These are phyloP conservation scores for Naso thynnoides DNA, from an alignment of 2,797 vertebrate genomes.

Conservation along the genomic window DNA sequence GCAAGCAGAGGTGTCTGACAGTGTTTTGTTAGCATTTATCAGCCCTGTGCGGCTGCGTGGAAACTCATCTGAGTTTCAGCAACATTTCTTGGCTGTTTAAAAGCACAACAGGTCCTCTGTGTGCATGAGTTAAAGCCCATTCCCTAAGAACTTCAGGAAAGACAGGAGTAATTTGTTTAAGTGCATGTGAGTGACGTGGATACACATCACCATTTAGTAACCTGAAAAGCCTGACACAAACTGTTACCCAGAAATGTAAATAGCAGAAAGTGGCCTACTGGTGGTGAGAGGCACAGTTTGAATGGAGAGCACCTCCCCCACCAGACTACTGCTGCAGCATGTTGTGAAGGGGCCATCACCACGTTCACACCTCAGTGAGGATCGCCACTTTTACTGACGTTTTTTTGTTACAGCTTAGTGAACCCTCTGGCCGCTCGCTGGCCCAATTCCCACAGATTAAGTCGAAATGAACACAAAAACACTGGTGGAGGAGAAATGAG, in stretches of 20 bases:
- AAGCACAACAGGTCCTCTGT: neutral
- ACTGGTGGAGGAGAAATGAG: fast-evolving
- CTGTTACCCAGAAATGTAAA: constrained; percentile 28
- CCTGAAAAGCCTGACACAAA: neutral
- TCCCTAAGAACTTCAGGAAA: neutral
- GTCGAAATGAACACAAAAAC: neutral
- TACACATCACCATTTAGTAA: constrained; percentile 5
- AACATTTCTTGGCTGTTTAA: neutral
- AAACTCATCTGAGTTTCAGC: neutral
- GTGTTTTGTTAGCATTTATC: neutral
- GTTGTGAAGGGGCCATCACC: constrained; percentile 33
- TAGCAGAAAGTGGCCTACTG: constrained; percentile 10
- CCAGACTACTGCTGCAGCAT: constrained; percentile 49
- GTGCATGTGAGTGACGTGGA: neutral
- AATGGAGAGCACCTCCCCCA: constrained; percentile 74
- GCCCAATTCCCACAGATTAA: too few relatives aligned
- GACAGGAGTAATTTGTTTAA: neutral
- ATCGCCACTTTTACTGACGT: constrained; percentile 4
- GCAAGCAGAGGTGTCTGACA: neutral
- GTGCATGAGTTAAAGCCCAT: neutral
- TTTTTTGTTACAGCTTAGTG: neutral
- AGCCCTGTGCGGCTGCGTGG: neutral
- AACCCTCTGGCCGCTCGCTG: too few relatives aligned
- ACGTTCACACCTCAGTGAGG: constrained; percentile 31
- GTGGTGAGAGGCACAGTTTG: constrained; percentile 55